Base-by-base conservation (phyloP, 2,797 vertebrate species). In the Distichodus sexfasciatus region DNA sequence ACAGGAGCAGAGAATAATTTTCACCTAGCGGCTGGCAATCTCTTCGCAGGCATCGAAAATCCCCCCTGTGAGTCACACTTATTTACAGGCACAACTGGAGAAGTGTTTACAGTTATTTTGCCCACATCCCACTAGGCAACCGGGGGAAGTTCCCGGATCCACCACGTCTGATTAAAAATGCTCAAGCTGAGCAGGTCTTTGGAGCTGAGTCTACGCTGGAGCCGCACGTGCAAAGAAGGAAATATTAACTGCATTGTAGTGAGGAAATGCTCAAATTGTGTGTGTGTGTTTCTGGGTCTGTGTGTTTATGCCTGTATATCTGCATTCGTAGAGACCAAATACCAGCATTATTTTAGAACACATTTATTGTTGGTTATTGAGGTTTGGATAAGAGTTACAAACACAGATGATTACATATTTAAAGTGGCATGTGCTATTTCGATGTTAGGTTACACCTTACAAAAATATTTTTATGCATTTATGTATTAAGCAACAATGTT, bases 81-180 rank as follows among this genome's bases (percentile, higher is more conserved):
- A 76, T 74, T 79, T 71, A 76, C 77, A 79, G 71, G 48, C 24
- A 59, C 72, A 54, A 63, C 71, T 36, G 64, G 12, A 54, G 71
- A 68, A 57, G 61, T 68, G 60, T 74, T 76, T 59, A 69, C 74
- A 76, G 66, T 59, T 66, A 54, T 72, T 68, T 72, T 55, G 41
- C 19, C 44, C 48, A 38, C 62, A 38, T 68, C 70, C 53, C 58
- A 46, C 47, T 47, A 55, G 74, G 46, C n/a, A 6, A 57, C 29
- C 46, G 57, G 60, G 9, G 31, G 38, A 50, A 35, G 64, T 53
- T 51, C 54, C 69, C 8, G 59, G 66, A 75, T 72, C 69, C 44
- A 64, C 41, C 50, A 62, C 31, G 44, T 47, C 35, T 64, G 44
- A 72, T 66, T 72, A 74, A 72, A 73, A 68, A 69, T 55, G 71